Evolutionary conservation across 2,888 invertebrate genomes (phyloP).

Genomic region (Phalangium opilio): DNA sequence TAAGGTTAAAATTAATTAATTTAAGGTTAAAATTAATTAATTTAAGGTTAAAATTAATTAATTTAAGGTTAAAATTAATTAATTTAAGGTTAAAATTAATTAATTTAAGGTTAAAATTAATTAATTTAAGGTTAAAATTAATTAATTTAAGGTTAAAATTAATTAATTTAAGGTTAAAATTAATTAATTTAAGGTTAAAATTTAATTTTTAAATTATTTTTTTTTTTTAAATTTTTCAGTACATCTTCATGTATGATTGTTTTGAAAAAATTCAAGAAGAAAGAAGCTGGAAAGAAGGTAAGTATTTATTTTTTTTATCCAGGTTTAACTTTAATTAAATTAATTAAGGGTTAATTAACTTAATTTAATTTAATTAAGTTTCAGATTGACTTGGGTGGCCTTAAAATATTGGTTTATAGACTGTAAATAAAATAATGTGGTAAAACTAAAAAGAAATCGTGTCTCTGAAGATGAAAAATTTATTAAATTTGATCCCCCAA

Average conservation of each 20-base stretch:
- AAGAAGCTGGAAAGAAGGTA: conserved; percentile 31
- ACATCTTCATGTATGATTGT: conserved; percentile 77
- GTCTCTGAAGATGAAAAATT: too few species aligned
- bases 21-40: neutral
- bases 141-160: neutral
- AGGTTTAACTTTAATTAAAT: too few species aligned
- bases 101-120: neutral
- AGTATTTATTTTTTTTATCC: neutral
- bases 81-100: conserved; percentile 37
- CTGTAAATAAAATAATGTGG: too few species aligned
- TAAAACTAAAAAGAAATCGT: too few species aligned
- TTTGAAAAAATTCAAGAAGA: conserved; percentile 92
- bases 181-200: neutral
- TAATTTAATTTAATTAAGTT: too few species aligned
- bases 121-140: conserved; percentile 36
- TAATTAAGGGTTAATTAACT: too few species aligned
- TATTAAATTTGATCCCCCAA: too few species aligned
- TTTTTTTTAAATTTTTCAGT: conserved; percentile 43
- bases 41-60: neutral
- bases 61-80: too few species aligned
- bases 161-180: too few species aligned
- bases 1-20: neutral
- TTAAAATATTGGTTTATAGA: too few species aligned
- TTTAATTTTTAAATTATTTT: neutral
- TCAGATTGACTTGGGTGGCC: too few species aligned